Conservation (phyloP, 2,888 invertebrate species). For the Entomobrya multifasciata region DNA sequence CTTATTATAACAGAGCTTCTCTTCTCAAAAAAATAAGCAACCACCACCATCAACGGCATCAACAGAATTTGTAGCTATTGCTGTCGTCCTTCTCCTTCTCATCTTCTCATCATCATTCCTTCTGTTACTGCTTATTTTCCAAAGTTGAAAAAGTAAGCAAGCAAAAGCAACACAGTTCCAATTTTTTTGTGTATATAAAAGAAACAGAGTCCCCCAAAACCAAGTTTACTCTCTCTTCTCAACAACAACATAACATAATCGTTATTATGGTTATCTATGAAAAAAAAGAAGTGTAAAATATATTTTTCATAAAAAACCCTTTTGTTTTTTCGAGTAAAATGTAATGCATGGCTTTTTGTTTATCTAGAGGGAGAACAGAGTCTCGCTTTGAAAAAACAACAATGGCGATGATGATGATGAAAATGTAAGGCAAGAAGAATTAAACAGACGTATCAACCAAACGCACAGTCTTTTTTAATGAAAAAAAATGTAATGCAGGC, state of each 20-base stretch:
- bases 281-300: slow-evolving; percentile 40
- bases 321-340: slow-evolving; percentile 63
- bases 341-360: slow-evolving; percentile 65
- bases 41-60: neutral
- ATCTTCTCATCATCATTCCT: too few relatives aligned
- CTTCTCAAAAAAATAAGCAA: too few relatives aligned
- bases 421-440: neutral
- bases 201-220: slow-evolving; percentile 39
- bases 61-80: neutral
- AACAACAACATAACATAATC: slow-evolving; percentile 52
- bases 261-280: slow-evolving; percentile 48
- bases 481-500: too few relatives aligned
- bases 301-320: slow-evolving; percentile 56
- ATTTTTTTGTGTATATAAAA: too few relatives aligned
- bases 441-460: slow-evolving; percentile 10
- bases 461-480: neutral
- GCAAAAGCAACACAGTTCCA: slow-evolving; percentile 15
- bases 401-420: neutral
- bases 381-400: slow-evolving; percentile 8
- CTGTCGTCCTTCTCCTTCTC: slow-evolving; percentile 33
- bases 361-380: slow-evolving; percentile 54
- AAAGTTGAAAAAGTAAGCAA: slow-evolving; percentile 25
- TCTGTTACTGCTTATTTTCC: slow-evolving; percentile 44
- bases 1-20: slow-evolving; percentile 15
- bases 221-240: slow-evolving; percentile 49